Percentiles rank a stretch among this genome's conserved stretches.
phyloP scores from a whole-genome alignment of 2,888 invertebrate genomes.

The Phengaris alcon region DNA sequence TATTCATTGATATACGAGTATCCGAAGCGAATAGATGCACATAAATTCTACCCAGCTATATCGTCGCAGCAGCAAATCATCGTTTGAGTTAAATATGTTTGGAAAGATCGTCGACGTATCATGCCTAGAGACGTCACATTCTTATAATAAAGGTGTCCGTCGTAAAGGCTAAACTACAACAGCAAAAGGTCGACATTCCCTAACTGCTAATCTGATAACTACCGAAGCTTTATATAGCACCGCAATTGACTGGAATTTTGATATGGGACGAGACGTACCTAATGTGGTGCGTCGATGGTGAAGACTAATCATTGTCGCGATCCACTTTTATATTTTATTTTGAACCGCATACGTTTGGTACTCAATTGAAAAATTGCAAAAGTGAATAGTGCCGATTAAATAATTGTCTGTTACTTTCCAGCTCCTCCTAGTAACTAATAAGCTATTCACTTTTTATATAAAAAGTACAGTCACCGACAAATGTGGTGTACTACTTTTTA shows the following conservation, averaged over 20 bases:
- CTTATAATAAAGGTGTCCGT: background rate
- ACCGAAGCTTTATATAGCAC: background rate
- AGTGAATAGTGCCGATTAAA: background rate
- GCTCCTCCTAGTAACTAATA: too few species aligned
- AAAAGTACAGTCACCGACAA: too few species aligned
- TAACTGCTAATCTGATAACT: too few species aligned
- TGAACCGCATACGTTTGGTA: background rate
- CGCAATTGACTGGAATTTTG: background rate
- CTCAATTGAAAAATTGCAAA: constrained; percentile 3
- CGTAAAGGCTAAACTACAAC: too few species aligned
- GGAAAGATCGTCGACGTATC: background rate
- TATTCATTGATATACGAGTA: background rate
- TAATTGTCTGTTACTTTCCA: background rate
- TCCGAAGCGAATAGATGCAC: background rate
- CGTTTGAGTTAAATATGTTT: constrained; percentile 13
- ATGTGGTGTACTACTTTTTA: too few species aligned
- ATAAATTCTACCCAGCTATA: background rate
- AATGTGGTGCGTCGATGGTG: background rate
- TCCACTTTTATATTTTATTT: constrained; percentile 11
- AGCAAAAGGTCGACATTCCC: too few species aligned
- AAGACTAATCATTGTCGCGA: constrained; percentile 13
- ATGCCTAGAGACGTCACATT: background rate
- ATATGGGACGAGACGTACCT: background rate
- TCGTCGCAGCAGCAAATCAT: too few species aligned
- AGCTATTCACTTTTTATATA: too few species aligned